Evolutionary conservation across 1,140 invertebrate genomes (phyloP).

Genomic region (Spodoptera litura): DNA sequence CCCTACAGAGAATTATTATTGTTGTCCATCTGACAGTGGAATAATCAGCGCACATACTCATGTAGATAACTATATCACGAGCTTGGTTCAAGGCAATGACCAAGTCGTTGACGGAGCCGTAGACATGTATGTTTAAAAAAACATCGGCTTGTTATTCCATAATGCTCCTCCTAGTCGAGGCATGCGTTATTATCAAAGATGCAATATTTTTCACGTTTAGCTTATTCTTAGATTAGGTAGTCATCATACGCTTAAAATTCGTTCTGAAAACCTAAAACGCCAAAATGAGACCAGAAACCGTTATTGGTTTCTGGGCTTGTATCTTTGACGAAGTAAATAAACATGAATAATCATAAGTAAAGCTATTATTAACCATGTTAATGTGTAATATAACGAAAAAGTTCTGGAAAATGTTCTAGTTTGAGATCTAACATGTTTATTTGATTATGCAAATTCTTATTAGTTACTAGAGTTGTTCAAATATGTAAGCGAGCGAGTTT

Average conservation of each 20-base stretch:
- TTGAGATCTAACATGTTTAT: too few species aligned
- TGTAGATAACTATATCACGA: constrained; percentile 39
- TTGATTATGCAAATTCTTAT: too few species aligned
- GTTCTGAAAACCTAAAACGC: too few species aligned
- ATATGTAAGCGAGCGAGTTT: background rate
- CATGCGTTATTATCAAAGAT: background rate
- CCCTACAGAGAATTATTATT: constrained; percentile 50
- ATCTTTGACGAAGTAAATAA: background rate
- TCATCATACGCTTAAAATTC: too few species aligned
- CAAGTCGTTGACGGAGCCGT: background rate
- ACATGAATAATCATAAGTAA: background rate
- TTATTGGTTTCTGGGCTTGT: too few species aligned
- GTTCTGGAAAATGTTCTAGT: too few species aligned
- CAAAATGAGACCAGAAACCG: too few species aligned
- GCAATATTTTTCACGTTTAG: background rate
- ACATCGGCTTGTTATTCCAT: background rate
- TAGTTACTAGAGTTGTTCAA: background rate
- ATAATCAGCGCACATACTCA: constrained; percentile 45
- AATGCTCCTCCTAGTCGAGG: background rate
- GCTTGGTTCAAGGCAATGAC: constrained; percentile 27
- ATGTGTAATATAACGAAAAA: too few species aligned
- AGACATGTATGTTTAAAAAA: background rate
- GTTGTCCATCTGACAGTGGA: constrained; percentile 50
- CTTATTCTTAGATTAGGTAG: too few species aligned
- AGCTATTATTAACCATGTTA: too few species aligned